These are phyloP conservation scores for Mionectes macconnelli DNA, from an alignment of 2,113 vertebrate species.

Conservation along the genomic window DNA sequence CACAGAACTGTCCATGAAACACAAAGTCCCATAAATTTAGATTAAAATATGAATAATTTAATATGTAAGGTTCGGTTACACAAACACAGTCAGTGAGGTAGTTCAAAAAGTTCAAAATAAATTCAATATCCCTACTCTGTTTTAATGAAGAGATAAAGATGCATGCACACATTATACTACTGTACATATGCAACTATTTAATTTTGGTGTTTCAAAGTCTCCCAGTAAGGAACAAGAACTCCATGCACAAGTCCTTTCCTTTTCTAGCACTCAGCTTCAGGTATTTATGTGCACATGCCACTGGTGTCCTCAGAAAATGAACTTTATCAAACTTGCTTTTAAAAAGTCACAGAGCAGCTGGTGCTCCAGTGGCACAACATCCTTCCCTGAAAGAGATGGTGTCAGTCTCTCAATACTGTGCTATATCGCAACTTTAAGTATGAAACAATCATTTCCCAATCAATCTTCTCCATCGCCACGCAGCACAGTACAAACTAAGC, in stretches of 20 bases:
- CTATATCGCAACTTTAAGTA: not conserved
- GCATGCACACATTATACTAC: not conserved
- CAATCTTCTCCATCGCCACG: not conserved
- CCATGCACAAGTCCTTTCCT: not conserved
- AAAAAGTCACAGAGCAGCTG: not conserved
- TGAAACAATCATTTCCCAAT: not conserved
- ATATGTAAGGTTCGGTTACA: not conserved
- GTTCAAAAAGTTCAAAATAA: not conserved
- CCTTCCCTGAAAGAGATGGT: not conserved
- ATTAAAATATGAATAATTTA: slow-evolving; percentile 52
- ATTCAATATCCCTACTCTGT: not conserved
- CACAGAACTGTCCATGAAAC: not conserved
- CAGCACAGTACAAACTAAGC: not conserved
- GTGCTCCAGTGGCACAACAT: not conserved
- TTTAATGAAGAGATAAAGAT: not conserved
- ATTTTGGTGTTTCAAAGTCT: not conserved
- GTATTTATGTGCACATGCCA: not conserved
- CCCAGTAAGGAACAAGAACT: not conserved
- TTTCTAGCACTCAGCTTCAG: not conserved
- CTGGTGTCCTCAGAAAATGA: not conserved
- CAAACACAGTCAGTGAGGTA: not conserved
- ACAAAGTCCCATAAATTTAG: slow-evolving; percentile 19
- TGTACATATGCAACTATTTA: not conserved
- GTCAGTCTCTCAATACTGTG: not conserved
- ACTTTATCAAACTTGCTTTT: not conserved